Conservation (phyloP, 1,140 invertebrate species). For the Idris sp. region DNA sequence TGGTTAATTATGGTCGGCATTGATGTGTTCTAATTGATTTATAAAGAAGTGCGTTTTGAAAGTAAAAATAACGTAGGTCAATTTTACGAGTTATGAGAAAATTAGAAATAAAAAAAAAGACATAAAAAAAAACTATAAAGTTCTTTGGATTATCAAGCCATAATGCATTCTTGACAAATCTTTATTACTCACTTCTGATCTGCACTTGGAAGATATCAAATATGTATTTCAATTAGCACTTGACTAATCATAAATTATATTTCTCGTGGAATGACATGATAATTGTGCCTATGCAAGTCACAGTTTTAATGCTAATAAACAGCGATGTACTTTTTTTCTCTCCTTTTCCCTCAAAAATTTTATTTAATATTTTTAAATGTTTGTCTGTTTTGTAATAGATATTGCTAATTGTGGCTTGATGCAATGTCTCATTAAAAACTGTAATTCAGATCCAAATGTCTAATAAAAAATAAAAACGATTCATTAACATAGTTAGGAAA, state of each 20-base stretch:
- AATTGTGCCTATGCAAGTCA: conserved; percentile 21
- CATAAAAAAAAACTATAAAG: too few species aligned
- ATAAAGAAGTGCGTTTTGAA: background rate
- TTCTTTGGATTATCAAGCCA: background rate
- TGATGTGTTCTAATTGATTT: too few species aligned
- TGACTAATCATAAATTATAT: conserved; percentile 21
- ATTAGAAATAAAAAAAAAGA: background rate
- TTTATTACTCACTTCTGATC: conserved; percentile 19
- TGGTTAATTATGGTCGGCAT: background rate
- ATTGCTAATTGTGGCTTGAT: conserved; percentile 6
- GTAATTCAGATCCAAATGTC: background rate
- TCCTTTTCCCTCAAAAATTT: conserved; percentile 15
- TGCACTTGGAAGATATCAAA: conserved; percentile 7
- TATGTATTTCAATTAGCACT: conserved; percentile 33
- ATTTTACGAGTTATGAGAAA: background rate
- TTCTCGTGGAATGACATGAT: conserved; percentile 12
- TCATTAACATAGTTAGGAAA: background rate
- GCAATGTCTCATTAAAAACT: conserved; percentile 13
- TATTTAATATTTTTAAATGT: conserved; percentile 15
- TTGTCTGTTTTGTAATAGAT: conserved; percentile 11
- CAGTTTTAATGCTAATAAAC: conserved; percentile 1
- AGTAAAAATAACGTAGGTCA: conserved; percentile 1
- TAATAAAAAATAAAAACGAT: background rate
- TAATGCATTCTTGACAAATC: conserved; percentile 34
- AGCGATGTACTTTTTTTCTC: conserved; percentile 3